These are phyloP conservation scores for Sycophila texana DNA, from an alignment of 2,888 invertebrate species.

Conservation along the genomic window DNA sequence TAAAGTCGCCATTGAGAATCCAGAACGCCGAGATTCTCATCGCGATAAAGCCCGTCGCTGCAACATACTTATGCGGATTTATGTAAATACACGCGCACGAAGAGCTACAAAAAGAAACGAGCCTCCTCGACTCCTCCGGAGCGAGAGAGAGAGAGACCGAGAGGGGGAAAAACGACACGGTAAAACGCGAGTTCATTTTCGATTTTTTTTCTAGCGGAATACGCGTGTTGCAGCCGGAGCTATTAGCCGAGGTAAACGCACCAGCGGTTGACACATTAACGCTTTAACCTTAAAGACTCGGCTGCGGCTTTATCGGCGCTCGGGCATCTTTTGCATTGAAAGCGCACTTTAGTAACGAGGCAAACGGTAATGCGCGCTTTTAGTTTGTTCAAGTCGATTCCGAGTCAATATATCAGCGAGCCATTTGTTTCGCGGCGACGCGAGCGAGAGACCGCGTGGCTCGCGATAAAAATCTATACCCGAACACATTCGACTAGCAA, in stretches of 20 bases:
- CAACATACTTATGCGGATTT: constrained; percentile 42
- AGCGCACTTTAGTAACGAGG: not conserved
- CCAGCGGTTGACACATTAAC: constrained; percentile 32
- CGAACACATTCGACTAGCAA: no score
- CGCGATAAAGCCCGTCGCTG: constrained; percentile 33
- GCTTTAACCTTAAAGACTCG: not conserved
- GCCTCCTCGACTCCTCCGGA: no score
- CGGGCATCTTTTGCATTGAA: no score
- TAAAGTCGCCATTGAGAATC: constrained; percentile 44
- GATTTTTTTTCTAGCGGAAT: not conserved
- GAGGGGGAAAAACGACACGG: no score
- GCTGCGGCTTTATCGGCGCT: no score
- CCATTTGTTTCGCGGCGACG: no score
- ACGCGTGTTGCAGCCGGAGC: not conserved
- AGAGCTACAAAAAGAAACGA: not conserved
- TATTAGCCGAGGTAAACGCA: constrained; percentile 36
- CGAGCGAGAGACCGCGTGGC: no score
- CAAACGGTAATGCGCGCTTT: not conserved
- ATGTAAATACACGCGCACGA: constrained; percentile 20
- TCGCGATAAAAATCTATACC: no score
- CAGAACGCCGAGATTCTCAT: constrained; percentile 47
- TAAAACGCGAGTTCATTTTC: constrained; percentile 3
- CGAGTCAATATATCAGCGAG: not conserved
- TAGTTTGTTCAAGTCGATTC: not conserved
- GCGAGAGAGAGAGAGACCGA: no score